These are phyloP conservation scores for Schlechtendalia chinensis DNA, from an alignment of 1,140 invertebrate genomes.

Conservation along the genomic window DNA sequence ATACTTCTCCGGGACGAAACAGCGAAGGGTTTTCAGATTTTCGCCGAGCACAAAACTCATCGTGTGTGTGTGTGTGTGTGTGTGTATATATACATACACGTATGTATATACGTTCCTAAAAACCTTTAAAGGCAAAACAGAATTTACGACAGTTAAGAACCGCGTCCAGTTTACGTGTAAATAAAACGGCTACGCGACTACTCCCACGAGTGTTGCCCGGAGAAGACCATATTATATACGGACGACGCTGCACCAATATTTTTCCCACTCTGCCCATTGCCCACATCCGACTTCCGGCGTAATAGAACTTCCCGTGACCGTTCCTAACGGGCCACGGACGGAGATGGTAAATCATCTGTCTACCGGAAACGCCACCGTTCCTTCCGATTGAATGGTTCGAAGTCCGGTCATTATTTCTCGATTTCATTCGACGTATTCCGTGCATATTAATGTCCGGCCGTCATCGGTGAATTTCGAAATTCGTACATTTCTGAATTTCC, in stretches of 20 bases:
- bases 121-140: constrained; percentile 14
- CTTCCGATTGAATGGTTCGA: constrained; percentile 32
- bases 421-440: constrained; percentile 1
- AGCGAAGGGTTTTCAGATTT: constrained; percentile 39
- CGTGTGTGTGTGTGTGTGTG: no score
- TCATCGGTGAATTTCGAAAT: no score
- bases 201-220: constrained; percentile 27
- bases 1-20: constrained; percentile 1
- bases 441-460: no score
- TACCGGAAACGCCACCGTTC: constrained; percentile 30
- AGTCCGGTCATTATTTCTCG: constrained; percentile 37
- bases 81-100: no score
- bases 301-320: constrained; percentile 41
- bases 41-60: neutral
- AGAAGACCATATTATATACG: neutral
- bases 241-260: constrained; percentile 34
- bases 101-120: neutral
- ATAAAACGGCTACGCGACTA: constrained; percentile 22
- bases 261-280: neutral
- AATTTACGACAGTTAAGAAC: constrained; percentile 17
- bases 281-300: constrained; percentile 35
- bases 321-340: neutral
- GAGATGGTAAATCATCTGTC: constrained; percentile 27
- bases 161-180: constrained; percentile 33
- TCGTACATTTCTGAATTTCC: no score